These are phyloP conservation scores for Chrysocyon brachyurus DNA, from an alignment of 2,797 vertebrate species.

Conservation along the genomic window DNA sequence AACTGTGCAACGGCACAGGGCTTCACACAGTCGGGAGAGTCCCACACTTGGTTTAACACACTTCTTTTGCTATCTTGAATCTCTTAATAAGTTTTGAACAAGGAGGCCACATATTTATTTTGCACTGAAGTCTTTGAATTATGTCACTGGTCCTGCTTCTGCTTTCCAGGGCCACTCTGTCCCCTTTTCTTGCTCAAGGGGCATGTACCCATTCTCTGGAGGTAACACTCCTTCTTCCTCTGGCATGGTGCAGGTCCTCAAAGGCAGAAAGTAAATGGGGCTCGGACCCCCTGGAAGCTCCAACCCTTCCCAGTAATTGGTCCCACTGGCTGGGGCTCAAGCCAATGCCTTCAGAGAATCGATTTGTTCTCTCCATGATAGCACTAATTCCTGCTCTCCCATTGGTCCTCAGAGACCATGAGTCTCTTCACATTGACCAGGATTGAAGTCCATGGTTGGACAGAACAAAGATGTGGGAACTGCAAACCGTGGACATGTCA, in stretches of 20 bases:
- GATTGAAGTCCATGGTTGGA: not conserved
- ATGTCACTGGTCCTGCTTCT: not conserved
- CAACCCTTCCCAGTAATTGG: not conserved
- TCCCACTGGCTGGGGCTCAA: not conserved
- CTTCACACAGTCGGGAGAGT: not conserved
- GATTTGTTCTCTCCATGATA: not conserved
- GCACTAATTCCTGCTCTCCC: not conserved
- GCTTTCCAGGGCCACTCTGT: not conserved
- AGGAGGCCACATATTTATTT: not conserved
- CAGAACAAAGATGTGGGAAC: not conserved
- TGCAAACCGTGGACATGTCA: rapidly evolving
- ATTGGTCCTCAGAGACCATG: not conserved
- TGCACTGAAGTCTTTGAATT: not conserved
- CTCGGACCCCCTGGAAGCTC: not conserved
- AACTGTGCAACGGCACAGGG: too few relatives aligned
- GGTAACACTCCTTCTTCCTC: not conserved
- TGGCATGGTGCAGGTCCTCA: not conserved
- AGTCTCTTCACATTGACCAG: not conserved
- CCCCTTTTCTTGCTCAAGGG: not conserved
- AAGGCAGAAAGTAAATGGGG: not conserved
- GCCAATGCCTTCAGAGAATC: not conserved
- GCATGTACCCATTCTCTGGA: too few relatives aligned
- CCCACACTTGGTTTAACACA: not conserved
- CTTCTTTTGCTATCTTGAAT: not conserved
- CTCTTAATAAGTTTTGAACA: not conserved